These are phyloP conservation scores for Chrysolina americana DNA, from an alignment of 2,888 invertebrate species.

Conservation along the genomic window DNA sequence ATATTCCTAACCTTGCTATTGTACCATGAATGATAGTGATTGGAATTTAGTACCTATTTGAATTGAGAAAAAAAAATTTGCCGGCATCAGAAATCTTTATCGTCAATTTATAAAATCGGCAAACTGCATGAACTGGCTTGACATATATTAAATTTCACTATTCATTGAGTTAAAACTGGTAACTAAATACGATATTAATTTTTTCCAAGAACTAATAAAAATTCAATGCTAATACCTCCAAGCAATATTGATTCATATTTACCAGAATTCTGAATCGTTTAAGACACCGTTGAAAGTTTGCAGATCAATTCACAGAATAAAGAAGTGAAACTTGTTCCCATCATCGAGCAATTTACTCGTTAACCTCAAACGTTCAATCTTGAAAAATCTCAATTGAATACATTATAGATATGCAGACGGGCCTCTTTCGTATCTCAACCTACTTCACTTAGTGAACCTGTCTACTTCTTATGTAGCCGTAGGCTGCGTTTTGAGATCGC, in stretches of 20 bases:
- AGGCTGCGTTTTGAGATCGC: constrained; percentile 4
- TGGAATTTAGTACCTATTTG: no score
- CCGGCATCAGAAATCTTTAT: no score
- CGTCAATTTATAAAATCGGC: no score
- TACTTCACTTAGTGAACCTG: constrained; percentile 16
- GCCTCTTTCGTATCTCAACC: constrained; percentile 7
- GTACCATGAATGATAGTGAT: no score
- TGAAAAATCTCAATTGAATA: constrained; percentile 20
- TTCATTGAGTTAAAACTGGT: no score
- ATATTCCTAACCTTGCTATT: no score
- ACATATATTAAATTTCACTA: no score
- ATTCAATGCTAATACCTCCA: background rate
- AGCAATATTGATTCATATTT: background rate
- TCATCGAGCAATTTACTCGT: constrained; percentile 2
- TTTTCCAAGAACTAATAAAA: background rate
- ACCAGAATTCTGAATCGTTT: background rate
- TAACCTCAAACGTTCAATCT: constrained; percentile 13
- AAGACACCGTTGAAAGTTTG: background rate
- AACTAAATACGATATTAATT: no score
- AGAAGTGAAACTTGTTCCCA: constrained; percentile 14
- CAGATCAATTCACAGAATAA: constrained; percentile 2
- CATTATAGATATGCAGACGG: constrained; percentile 14
- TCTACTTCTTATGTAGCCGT: constrained; percentile 11
- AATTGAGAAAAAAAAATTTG: no score
- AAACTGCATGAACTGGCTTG: no score